Evolutionary conservation across 1,140 invertebrate genomes (phyloP).

Genomic region (Dinothrombium tinctorium): DNA sequence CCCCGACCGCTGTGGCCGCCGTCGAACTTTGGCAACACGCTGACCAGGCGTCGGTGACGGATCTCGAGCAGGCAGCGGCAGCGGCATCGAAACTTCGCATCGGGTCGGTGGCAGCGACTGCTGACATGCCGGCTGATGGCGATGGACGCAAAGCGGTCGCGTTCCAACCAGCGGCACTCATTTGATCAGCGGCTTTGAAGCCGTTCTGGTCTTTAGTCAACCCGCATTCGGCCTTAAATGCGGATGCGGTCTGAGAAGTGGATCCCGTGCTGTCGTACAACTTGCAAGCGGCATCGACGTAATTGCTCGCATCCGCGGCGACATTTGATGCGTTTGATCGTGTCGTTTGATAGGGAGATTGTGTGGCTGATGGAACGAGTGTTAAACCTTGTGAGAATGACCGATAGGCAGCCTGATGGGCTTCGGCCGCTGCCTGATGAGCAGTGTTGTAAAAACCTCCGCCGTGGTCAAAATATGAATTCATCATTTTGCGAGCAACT

Average conservation of each 20-base stretch:
- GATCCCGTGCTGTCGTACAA: constrained; percentile 31
- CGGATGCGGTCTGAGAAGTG: constrained; percentile 2
- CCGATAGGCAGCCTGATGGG: constrained; percentile 9
- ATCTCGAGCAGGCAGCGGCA: constrained; percentile 31
- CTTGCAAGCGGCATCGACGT: constrained; percentile 34
- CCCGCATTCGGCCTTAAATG: constrained; percentile 15
- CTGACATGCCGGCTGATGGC: constrained; percentile 2
- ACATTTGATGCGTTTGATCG: not conserved
- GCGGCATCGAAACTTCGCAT: constrained; percentile 26
- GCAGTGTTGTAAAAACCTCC: constrained; percentile 9
- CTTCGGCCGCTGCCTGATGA: constrained; percentile 4
- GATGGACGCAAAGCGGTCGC: constrained; percentile 30
- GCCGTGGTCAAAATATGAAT: constrained; percentile 9
- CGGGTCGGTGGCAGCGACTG: constrained; percentile 7
- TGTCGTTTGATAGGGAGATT: not conserved
- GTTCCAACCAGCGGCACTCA: constrained; percentile 22
- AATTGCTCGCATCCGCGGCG: not conserved
- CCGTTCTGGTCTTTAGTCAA: constrained; percentile 15
- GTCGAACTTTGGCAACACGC: constrained; percentile 50
- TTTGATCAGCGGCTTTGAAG: constrained; percentile 14
- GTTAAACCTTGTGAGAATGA: constrained; percentile 9
- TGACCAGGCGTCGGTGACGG: constrained; percentile 42
- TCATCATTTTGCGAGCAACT: constrained; percentile 13
- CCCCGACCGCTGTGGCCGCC: constrained; percentile 35
- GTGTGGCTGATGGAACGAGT: constrained; percentile 4